Conservation (phyloP, 2,888 invertebrate species). For the Leucophenga maculata region DNA sequence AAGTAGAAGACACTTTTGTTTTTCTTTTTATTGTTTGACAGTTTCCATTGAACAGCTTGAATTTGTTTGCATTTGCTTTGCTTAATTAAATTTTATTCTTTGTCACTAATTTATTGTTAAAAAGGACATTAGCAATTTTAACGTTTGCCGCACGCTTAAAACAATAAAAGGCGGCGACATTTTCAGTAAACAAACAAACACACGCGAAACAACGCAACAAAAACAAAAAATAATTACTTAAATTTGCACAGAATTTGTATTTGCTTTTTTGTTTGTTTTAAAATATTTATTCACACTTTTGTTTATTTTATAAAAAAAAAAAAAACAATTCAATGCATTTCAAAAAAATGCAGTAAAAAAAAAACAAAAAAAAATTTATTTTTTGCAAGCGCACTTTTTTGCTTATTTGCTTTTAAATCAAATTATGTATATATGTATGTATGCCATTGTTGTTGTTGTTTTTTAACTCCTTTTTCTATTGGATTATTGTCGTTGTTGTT, state of each 20-base stretch:
- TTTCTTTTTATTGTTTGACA: background rate
- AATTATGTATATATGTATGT: no score
- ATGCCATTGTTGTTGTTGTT: background rate
- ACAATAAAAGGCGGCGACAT: conserved; percentile 1
- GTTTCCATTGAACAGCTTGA: background rate
- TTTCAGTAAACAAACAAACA: background rate
- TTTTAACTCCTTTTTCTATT: background rate
- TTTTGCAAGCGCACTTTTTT: background rate
- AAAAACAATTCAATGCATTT: background rate
- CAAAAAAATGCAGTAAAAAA: background rate
- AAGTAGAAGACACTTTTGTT: no score
- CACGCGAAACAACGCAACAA: background rate
- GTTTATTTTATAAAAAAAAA: background rate
- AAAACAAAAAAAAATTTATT: background rate
- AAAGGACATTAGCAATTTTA: background rate
- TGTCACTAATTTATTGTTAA: conserved; percentile 7
- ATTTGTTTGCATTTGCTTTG: no score
- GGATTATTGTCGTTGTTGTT: background rate
- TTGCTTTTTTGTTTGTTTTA: background rate
- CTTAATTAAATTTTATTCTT: background rate
- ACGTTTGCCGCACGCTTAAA: conserved; percentile 13
- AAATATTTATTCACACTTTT: background rate
- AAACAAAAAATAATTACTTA: background rate
- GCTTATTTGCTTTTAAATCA: background rate
- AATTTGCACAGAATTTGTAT: background rate